Percentiles rank a stretch among this genome's conserved stretches.
phyloP scores from a whole-genome alignment of 2,888 invertebrate genomes.

The Torymus tubicola region DNA sequence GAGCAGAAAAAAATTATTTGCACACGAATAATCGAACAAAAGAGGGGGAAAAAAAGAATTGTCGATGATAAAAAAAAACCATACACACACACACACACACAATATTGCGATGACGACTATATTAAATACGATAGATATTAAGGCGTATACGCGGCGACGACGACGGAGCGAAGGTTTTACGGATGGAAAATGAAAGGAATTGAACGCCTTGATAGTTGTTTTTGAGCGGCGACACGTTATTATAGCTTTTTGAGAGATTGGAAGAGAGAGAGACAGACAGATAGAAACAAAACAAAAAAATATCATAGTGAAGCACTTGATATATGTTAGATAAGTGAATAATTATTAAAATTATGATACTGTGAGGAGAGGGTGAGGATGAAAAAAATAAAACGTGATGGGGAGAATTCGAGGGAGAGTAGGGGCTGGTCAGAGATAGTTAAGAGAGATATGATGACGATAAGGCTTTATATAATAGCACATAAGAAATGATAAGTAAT shows the following conservation, averaged over 20 bases:
- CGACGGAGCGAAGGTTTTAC: neutral
- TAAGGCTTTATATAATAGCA: constrained; percentile 50
- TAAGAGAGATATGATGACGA: constrained; percentile 47
- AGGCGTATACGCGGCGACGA: constrained; percentile 20
- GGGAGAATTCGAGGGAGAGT: neutral
- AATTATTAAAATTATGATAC: constrained; percentile 24
- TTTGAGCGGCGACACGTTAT: constrained; percentile 19
- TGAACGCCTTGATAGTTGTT: constrained; percentile 31
- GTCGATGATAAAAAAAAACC: neutral
- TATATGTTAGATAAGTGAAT: constrained; percentile 23
- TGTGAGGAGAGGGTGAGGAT: neutral
- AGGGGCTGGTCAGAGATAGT: neutral
- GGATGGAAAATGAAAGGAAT: constrained; percentile 33
- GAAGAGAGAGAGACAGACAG: too few relatives aligned
- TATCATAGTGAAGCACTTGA: constrained; percentile 41
- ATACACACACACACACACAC: too few relatives aligned
- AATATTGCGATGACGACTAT: constrained; percentile 32
- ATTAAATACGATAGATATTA: constrained; percentile 39
- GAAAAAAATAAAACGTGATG: neutral
- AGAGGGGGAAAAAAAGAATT: constrained; percentile 12
- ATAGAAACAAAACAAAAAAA: constrained; percentile 22
- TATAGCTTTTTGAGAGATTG: constrained; percentile 42
- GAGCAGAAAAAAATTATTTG: constrained; percentile 40
- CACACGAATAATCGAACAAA: constrained; percentile 62
- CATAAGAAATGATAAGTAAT: constrained; percentile 49